Base-by-base conservation (phyloP, 2,888 invertebrate species). In the Melanotus villosus region DNA sequence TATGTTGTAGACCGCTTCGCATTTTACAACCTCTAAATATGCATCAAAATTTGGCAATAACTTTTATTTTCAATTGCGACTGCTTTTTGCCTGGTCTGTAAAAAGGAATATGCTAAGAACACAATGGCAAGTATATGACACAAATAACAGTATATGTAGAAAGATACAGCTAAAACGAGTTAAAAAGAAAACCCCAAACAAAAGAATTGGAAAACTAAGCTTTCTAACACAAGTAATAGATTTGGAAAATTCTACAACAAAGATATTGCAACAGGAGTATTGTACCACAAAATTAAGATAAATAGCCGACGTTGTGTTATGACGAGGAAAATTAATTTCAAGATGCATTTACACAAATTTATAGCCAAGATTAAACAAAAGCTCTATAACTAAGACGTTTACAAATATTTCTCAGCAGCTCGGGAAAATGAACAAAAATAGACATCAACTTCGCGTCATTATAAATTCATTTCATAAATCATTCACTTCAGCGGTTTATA, bases 371-470 rank as follows among this genome's bases (percentile, higher is more conserved):
- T 47, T 47, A 47, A 47, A 47, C 47, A 47, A n/a, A 23, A 21
- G 47, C 47, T 47, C 47, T 47, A 47, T 26, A 47, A 47, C 47
- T 47, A 47, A 47, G 47, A 47, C 47, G 26, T 47, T 47, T 26
- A 47, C 47, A 47, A 47, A 47, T 47, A 47, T 23, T 47, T 47
- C 19, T 1, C 47, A 18, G 14, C 19, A 47, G 19, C 12, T 47
- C 23, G 23, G 26, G 47, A 47, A 47, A 47, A 47, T 26, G 26
- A 47, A 5, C 47, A 47, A 47, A 47, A 47, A 47, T 47, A 47
- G 47, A 47, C 47, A 38, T 10, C 38, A 47, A 47, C 23, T 19
- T 21, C n/a, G 14, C 47, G 47, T 47, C 47, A 12, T 47, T 47
- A 47, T 47, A 47, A 47, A 26, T 21, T 47, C 47, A 26, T 47